Evolutionary conservation across 2,797 vertebrate species (phyloP).

Genomic region (Anolis apletophallus): DNA sequence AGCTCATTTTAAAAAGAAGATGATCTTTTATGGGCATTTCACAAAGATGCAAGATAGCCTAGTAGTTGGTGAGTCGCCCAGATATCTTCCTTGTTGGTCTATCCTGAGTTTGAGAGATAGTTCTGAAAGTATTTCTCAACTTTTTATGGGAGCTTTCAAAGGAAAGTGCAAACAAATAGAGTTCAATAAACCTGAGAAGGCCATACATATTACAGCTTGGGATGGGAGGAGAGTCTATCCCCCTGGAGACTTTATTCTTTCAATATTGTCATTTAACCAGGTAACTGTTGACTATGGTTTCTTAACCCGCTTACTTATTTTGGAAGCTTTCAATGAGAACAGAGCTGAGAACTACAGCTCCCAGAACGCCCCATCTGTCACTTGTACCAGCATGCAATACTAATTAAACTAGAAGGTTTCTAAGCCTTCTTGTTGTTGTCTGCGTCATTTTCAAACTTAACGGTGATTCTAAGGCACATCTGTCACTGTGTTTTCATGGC

Average conservation of each 20-base stretch:
- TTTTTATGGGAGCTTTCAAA: background rate
- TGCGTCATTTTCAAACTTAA: no score
- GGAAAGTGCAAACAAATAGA: background rate
- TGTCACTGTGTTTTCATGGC: no score
- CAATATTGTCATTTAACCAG: background rate
- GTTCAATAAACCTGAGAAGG: background rate
- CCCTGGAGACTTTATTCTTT: background rate
- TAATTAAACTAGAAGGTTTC: no score
- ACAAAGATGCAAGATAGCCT: background rate
- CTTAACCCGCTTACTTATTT: background rate
- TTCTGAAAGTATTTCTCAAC: background rate
- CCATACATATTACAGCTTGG: background rate
- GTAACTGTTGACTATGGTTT: background rate
- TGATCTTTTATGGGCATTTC: background rate
- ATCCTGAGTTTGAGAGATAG: background rate
- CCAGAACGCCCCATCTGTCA: no score
- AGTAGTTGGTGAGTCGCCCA: background rate
- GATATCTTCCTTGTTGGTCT: background rate
- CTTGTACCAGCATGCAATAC: no score
- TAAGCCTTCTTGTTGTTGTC: no score
- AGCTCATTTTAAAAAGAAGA: background rate
- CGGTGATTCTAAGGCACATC: no score
- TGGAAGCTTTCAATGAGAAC: no score
- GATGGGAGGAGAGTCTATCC: background rate
- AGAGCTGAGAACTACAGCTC: no score